Evolutionary conservation across 2,113 vertebrate species (phyloP).

Genomic region (Oreocharis arfaki): DNA sequence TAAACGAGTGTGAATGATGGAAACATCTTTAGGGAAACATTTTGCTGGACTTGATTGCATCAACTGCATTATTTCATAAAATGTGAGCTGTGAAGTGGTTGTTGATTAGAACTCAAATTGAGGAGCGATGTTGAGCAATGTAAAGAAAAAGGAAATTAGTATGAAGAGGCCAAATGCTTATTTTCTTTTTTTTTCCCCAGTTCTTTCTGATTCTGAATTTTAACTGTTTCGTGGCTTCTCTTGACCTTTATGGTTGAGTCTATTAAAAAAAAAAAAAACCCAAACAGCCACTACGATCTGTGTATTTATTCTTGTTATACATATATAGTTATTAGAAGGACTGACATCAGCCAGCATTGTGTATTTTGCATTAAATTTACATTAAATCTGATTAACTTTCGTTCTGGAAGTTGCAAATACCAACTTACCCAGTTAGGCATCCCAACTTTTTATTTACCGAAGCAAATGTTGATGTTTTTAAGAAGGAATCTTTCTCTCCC

Average conservation of each 20-base stretch:
- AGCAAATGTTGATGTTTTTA: neutral
- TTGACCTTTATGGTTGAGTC: neutral
- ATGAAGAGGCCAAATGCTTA: neutral
- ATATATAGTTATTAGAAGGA: neutral
- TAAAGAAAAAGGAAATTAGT: conserved; percentile 38
- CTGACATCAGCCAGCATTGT: neutral
- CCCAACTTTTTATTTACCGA: neutral
- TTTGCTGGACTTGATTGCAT: conserved; percentile 63
- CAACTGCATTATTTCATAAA: conserved; percentile 30
- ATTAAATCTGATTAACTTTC: neutral
- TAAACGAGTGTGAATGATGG: neutral
- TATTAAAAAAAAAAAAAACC: neutral
- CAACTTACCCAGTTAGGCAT: neutral
- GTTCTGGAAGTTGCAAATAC: neutral
- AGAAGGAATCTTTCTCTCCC: neutral
- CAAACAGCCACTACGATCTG: neutral
- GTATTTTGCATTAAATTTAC: neutral
- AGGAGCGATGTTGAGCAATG: neutral
- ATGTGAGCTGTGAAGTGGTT: conserved; percentile 59
- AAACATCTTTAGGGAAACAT: conserved; percentile 54
- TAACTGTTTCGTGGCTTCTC: neutral
- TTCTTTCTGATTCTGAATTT: conserved; percentile 6
- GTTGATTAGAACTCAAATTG: conserved; percentile 50
- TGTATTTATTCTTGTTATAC: neutral
- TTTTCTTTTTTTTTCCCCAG: neutral